Conservation (phyloP, 2,888 invertebrate genomes). For the Conus canariensis region DNA sequence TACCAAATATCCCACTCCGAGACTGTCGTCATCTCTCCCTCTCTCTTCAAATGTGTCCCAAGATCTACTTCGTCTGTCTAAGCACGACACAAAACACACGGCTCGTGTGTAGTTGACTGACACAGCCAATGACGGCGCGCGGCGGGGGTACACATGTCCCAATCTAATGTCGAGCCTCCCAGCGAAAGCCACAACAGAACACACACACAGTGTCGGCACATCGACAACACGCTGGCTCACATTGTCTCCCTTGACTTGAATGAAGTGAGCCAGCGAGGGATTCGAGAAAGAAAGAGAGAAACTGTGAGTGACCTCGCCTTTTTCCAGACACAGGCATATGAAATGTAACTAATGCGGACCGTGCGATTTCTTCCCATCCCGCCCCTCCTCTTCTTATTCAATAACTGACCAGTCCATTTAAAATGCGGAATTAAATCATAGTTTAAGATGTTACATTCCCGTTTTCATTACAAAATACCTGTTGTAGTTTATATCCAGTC, state of each 20-base stretch:
- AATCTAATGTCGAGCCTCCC: constrained; percentile 5
- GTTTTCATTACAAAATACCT: too few species aligned
- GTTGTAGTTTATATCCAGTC: too few species aligned
- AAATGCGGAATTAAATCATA: too few species aligned
- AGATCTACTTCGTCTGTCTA: neutral
- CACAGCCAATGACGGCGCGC: constrained; percentile 36
- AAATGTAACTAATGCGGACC: too few species aligned
- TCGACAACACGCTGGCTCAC: constrained; percentile 41
- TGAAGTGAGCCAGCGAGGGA: constrained; percentile 37
- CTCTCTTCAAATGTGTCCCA: neutral
- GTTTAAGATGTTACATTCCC: too few species aligned
- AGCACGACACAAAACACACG: constrained; percentile 32
- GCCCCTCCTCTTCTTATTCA: too few species aligned
- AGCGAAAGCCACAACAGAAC: constrained; percentile 39
- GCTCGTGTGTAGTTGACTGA: constrained; percentile 22
- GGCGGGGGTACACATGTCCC: constrained; percentile 32
- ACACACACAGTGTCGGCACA: constrained; percentile 37
- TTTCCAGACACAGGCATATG: neutral
- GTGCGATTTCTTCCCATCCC: too few species aligned
- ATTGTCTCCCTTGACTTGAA: constrained; percentile 42
- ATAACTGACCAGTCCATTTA: too few species aligned
- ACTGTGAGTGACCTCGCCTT: constrained; percentile 40
- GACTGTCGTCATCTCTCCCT: constrained; percentile 24
- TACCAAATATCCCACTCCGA: constrained; percentile 14
- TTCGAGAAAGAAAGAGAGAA: constrained; percentile 26